phyloP scores from a whole-genome alignment of 1,140 invertebrate species.

The Sipha flava region DNA sequence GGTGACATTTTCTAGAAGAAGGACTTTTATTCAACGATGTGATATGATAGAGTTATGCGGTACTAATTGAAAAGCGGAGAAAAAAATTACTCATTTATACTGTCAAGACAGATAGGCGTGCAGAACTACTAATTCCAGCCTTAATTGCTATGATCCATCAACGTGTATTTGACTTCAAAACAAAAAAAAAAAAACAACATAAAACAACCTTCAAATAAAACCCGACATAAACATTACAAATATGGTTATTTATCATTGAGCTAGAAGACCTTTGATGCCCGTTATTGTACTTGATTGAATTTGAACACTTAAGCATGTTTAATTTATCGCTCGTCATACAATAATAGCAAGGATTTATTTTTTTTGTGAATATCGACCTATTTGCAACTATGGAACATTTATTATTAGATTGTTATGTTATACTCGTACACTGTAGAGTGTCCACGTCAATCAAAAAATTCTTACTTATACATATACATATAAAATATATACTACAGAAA shows the following conservation, averaged over 20 bases:
- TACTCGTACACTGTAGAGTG: no score
- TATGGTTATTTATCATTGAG: slow-evolving; percentile 17
- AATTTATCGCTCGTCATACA: background rate
- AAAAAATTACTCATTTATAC: background rate
- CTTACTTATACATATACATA: background rate
- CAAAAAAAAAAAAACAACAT: background rate
- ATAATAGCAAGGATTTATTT: slow-evolving; percentile 1
- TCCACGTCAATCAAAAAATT: slow-evolving; percentile 7
- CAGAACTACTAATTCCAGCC: background rate
- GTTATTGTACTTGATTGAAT: slow-evolving; percentile 13
- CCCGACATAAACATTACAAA: slow-evolving; percentile 4
- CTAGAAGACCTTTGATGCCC: slow-evolving; percentile 9
- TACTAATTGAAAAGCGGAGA: background rate
- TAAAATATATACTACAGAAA: background rate
- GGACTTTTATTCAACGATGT: background rate
- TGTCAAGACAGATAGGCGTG: background rate
- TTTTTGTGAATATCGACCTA: background rate
- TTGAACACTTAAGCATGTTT: background rate
- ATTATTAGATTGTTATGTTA: no score
- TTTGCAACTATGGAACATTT: background rate
- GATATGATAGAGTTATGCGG: no score
- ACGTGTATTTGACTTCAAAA: background rate
- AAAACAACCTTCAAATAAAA: slow-evolving; percentile 2
- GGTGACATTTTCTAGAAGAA: background rate
- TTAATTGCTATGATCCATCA: slow-evolving; percentile 14